These are phyloP conservation scores for Melanchra persicariae DNA, from an alignment of 2,888 invertebrate genomes.

Conservation along the genomic window DNA sequence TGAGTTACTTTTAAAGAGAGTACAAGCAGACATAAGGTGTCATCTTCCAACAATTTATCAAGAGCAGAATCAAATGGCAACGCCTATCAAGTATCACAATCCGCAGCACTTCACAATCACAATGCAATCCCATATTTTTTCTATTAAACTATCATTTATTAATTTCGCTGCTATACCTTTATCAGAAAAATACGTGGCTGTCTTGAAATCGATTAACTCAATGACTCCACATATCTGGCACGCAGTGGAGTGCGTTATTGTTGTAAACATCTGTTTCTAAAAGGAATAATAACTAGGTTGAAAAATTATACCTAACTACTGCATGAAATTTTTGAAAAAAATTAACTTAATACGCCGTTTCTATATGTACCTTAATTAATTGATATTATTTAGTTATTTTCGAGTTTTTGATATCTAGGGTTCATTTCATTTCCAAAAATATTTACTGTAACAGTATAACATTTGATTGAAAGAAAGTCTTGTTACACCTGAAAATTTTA, in stretches of 20 bases:
- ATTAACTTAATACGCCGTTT: background rate
- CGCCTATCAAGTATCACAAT: conserved; percentile 8
- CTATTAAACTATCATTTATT: conserved; percentile 41
- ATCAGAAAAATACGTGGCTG: conserved; percentile 30
- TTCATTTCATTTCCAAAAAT: background rate
- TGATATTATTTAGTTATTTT: background rate
- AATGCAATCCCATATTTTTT: conserved; percentile 17
- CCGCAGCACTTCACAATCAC: conserved; percentile 20
- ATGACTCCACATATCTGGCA: conserved; percentile 61
- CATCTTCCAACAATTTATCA: conserved; percentile 13
- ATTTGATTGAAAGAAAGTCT: background rate
- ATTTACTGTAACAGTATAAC: background rate
- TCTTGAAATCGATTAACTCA: conserved; percentile 60
- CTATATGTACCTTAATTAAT: no score
- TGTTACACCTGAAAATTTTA: background rate
- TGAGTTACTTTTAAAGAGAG: background rate
- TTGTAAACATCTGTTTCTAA: conserved; percentile 62
- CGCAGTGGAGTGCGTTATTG: conserved; percentile 52
- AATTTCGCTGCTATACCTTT: conserved; percentile 39
- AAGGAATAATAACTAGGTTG: background rate
- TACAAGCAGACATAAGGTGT: background rate
- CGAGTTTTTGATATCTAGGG: background rate
- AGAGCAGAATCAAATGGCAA: conserved; percentile 19
- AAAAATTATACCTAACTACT: no score
- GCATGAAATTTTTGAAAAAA: no score